These are phyloP conservation scores for Drosophila kurseongensis DNA, from an alignment of 1,140 invertebrate species.

Conservation along the genomic window DNA sequence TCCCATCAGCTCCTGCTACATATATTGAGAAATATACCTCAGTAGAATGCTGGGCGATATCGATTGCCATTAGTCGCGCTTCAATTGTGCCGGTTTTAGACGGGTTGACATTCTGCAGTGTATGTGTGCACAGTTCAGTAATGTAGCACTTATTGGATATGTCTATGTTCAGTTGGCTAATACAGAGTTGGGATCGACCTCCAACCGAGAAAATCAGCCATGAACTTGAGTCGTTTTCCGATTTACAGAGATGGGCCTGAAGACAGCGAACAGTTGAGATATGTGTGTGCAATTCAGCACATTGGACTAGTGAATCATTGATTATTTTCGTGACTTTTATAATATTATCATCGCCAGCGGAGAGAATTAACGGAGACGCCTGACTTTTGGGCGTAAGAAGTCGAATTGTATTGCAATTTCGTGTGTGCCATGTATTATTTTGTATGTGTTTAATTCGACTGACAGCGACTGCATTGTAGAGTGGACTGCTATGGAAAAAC, in stretches of 20 bases:
- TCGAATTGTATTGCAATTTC: conserved; percentile 63
- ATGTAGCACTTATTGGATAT: conserved; percentile 5
- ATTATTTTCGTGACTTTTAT: conserved; percentile 61
- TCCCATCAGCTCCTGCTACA: conserved; percentile 72
- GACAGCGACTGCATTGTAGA: conserved; percentile 18
- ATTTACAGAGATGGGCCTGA: background rate
- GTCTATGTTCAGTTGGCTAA: conserved; percentile 51
- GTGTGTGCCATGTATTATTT: conserved; percentile 63
- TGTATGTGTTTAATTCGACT: conserved; percentile 3
- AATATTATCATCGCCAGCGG: conserved; percentile 80
- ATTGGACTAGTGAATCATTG: conserved; percentile 9
- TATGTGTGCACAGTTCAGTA: conserved; percentile 56
- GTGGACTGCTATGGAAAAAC: conserved; percentile 20
- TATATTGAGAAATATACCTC: conserved; percentile 26
- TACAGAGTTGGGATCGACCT: conserved; percentile 74
- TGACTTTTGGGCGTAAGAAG: conserved; percentile 10
- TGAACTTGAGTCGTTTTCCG: background rate
- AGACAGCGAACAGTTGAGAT: conserved; percentile 72
- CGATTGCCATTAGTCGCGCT: conserved; percentile 72
- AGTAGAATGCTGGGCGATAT: conserved; percentile 15
- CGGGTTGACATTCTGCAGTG: conserved; percentile 15
- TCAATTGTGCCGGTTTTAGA: conserved; percentile 45
- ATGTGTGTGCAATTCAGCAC: conserved; percentile 65
- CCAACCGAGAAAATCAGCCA: conserved; percentile 76
- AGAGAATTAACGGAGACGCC: conserved; percentile 32